phyloP scores from a whole-genome alignment of 64 coral and sea anemone species.

The Actinia equina region DNA sequence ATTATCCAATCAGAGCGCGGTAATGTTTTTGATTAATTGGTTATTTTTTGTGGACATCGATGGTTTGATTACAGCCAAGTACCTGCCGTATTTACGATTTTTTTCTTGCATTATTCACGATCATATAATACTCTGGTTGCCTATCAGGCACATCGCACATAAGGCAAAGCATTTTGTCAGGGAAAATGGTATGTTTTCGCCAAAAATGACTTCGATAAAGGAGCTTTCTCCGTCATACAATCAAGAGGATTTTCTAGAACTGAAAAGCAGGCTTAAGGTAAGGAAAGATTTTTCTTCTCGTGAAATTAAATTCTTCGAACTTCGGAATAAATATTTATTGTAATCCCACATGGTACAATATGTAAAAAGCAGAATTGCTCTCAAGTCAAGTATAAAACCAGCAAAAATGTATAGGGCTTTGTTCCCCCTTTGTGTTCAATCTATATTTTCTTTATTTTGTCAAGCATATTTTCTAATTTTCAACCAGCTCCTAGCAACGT shows the following conservation, averaged over 20 bases:
- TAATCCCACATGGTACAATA: not conserved
- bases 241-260: conserved; percentile 43
- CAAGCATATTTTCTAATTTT: not conserved
- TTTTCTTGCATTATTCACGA: conserved; percentile 5
- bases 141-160: not conserved
- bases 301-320: not conserved
- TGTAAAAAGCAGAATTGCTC: not conserved
- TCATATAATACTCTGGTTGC: not conserved
- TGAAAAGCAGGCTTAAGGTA: conserved; percentile 37
- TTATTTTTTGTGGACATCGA: not conserved
- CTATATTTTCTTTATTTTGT: not conserved
- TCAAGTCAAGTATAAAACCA: not conserved
- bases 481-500: not conserved
- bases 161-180: not conserved
- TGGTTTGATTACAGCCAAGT: not conserved
- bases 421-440: not conserved
- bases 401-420: not conserved
- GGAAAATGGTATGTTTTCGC: not conserved
- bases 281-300: not conserved
- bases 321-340: not conserved
- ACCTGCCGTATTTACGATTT: conserved; percentile 19
- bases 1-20: conserved; percentile 49
- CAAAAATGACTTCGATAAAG: conserved; percentile 21
- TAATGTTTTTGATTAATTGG: not conserved
- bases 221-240: not conserved